Base-by-base conservation (phyloP, 2,797 vertebrate species). In the Gallirallus australis region DNA sequence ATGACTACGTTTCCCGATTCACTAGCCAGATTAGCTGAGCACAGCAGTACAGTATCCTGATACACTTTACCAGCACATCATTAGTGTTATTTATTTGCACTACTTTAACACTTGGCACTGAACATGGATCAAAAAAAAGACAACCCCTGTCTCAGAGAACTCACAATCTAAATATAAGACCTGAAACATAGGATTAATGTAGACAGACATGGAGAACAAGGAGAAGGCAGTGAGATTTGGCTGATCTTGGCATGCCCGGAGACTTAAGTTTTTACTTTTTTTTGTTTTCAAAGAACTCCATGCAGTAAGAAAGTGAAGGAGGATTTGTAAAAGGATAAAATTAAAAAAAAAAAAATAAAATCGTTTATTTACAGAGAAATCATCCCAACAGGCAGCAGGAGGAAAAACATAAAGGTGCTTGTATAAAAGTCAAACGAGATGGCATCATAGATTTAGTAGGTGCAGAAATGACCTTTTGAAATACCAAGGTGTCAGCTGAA, bases 401-500 rank as follows among this genome's bases (percentile, higher is more conserved):
- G 63, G 63, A 48, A 87, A 87, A 94, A 31, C 56, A 86, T 69
- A 91, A 76, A 72, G 14, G 57, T 85, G 37, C 17, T 87, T 82
- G 48, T 87, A 71, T 70, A 87, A 85, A 97, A 95, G 91, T 85
- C 87, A 94, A 82, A 87, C 16, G 3, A 83, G 87, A 94, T 88
- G 65, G 37, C 45, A 93, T 85, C 72, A 64, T 11, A 90, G 82
- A 75, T 85, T 77, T 83, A 88, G 53, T 83, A 88, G 57, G 91
- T 94, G 65, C 33, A 88, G 61, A 94, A 95, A 64, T 93, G 91
- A 93, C 91, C 91, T 96, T 96, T 90, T 71, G 40, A 97, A 97
- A 96, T 96, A 90, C 42, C 83, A 95, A 82, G 50, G 39, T 1
- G 0, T 69, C 66, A 56, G 35, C 4, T 93, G 57, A 92, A 92